A percentile compares a stretch with the other conserved stretches of the same genome.
Conservation (phyloP, 2,113 vertebrate species). For the Orcinus orca region DNA sequence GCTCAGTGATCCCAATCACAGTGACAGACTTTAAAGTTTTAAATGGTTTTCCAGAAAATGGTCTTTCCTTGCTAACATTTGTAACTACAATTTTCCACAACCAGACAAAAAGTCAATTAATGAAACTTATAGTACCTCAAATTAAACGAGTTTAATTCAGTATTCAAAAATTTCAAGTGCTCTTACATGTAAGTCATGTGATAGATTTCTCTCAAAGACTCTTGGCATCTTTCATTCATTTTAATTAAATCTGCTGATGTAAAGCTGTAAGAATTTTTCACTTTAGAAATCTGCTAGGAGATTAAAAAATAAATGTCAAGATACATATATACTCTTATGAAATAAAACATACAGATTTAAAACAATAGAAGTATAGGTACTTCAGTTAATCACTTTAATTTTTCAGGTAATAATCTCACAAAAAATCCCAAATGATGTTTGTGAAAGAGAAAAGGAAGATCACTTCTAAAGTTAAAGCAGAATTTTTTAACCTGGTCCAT, state of each 20-base stretch:
- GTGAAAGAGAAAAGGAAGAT: constrained; percentile 4
- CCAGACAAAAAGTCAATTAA: constrained; percentile 37
- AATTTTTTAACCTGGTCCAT: background rate
- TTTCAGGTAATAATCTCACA: background rate
- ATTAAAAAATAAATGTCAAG: constrained; percentile 65
- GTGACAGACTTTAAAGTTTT: background rate
- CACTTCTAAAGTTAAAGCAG: background rate
- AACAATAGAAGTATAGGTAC: background rate
- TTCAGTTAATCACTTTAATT: constrained; percentile 20
- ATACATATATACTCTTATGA: constrained; percentile 17
- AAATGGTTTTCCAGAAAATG: background rate
- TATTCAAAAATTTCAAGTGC: constrained; percentile 64
- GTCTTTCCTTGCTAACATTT: constrained; percentile 16
- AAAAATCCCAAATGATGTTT: constrained; percentile 31
- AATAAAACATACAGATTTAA: constrained; percentile 52
- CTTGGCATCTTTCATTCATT: constrained; percentile 97
- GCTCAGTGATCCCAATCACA: background rate
- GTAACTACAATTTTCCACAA: constrained; percentile 10
- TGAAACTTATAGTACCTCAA: constrained; percentile 45
- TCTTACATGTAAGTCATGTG: constrained; percentile 98
- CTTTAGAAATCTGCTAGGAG: constrained; percentile 87
- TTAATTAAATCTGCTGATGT: constrained; percentile 95
- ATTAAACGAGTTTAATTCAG: constrained; percentile 63
- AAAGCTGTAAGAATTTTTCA: constrained; percentile 94
- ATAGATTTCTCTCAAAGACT: constrained; percentile 96